Evolutionary conservation across 2,113 vertebrate genomes (phyloP), one percentile per base, ranked within the genome.

Genomic region (Chaetura pelagica): DNA sequence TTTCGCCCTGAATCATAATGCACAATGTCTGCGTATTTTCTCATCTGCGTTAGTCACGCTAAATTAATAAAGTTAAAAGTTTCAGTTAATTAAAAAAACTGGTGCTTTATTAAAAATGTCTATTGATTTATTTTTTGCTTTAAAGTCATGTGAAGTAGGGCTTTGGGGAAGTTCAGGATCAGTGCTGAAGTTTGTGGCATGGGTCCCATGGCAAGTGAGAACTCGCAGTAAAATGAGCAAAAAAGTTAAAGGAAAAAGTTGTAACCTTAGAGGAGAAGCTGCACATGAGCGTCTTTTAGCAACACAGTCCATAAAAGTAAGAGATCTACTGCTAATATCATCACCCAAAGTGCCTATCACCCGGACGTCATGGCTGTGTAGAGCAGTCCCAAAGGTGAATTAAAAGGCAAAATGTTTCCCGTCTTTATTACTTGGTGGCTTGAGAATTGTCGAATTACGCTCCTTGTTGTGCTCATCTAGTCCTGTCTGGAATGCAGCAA

Each of bases 401-500:
- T 87, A 73, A 89, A 95, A 80, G 27, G 18, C 49, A 84, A 77
- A 87, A 54, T 71, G 62, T 20, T 66, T 74, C n/a, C 64, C 84
- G 69, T 48, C 23, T 42, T 80, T 81, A 71, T 71, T 84, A 69
- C 35, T 66, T n/a, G 10, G 15, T 74, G n/a, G 10, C 55, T 66
- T 24, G 16, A 74, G 4, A 81, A 9, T 62, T 84, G 23, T 30
- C 69, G 40, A 81, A 87, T 84, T 67, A 52, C 18, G 13, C 13
- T 93, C 10, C n/a, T 69, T 49, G 18, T 42, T 77, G 34, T 3
- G 0, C 17, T 87, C 0, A 0, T 49, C 40, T 78, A 27, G 20
- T 84, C 9, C 61, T 30, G 2, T 62, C 27, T 89, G 74, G 55
- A 80, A 14, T 14, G 40, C 27, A 62, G 7, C 42, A 54, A 84